A percentile compares a stretch with the other conserved stretches of the same genome.
These are phyloP conservation scores for Platynereis dumerilii DNA, from an alignment of 2,888 invertebrate genomes.

Conservation along the genomic window DNA sequence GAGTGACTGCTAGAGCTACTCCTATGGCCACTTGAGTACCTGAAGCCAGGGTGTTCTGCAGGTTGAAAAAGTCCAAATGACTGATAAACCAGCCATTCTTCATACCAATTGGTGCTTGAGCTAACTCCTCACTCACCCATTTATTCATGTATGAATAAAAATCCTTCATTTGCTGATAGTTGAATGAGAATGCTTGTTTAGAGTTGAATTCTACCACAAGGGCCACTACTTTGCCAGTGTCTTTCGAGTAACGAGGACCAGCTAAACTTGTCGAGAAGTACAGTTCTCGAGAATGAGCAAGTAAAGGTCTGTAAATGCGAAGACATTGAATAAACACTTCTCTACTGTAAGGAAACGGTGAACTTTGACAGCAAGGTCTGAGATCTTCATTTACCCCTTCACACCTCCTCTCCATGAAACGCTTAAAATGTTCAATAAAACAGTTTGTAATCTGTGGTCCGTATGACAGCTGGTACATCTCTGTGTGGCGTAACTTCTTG, in stretches of 20 bases:
- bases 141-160: constrained; percentile 78
- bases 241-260: constrained; percentile 81
- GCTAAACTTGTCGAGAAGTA: constrained; percentile 79
- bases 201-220: constrained; percentile 90
- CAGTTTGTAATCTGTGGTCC: constrained; percentile 80
- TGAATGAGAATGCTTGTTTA: constrained; percentile 75
- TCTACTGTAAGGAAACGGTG: constrained; percentile 81
- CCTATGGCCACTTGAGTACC: constrained; percentile 84
- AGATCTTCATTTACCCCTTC: constrained; percentile 67
- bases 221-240: constrained; percentile 71
- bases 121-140: constrained; percentile 76
- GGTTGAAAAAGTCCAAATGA: constrained; percentile 86
- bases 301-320: constrained; percentile 27
- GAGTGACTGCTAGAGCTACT: constrained; percentile 78
- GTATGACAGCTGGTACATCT: constrained; percentile 80
- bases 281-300: constrained; percentile 58
- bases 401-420: constrained; percentile 65
- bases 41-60: constrained; percentile 81
- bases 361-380: constrained; percentile 79
- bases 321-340: constrained; percentile 81
- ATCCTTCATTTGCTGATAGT: constrained; percentile 76
- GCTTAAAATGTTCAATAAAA: constrained; percentile 85
- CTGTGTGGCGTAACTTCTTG: constrained; percentile 74
- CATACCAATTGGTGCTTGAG: constrained; percentile 79
- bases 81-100: constrained; percentile 83